Evolutionary conservation across 2,797 vertebrate genomes (phyloP), one percentile per base, ranked within the genome.

Genomic region (Salarias fasciatus): DNA sequence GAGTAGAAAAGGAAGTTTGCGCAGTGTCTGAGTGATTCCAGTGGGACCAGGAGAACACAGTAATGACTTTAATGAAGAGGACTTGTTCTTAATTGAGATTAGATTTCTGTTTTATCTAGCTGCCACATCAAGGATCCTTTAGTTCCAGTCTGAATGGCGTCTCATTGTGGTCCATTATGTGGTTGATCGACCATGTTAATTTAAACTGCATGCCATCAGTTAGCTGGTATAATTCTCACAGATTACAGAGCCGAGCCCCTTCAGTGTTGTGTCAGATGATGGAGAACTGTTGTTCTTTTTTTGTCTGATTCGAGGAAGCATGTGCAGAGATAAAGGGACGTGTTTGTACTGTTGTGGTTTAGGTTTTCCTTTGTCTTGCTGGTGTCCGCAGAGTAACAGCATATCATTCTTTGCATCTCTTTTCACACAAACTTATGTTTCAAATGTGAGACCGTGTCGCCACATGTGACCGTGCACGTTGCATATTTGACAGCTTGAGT

Each of bases 91-190:
- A 90, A 91, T 91, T 84, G 86, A 91, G 86, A 91, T 89, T 83
- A 90, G 81, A 91, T 89, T 90, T 88, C 65, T 82, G 78, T 88
- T 91, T 88, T 87, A 91, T 89, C 85, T 86, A 48, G 69, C 88
- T 87, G 75, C 79, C 86, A 83, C 85, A 91, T 90, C 79, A 85
- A 86, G 85, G 82, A 86, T 89, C 81, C 80, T 85, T 88, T 90
- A 87, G 89, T 89, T 88, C 76, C 80, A 86, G 84, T 72, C 80
- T 86, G 84, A 86, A 83, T 86, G 82, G 69, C 71, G 45, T 90
- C 86, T 91, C 85, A 82, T 80, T 79, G 81, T 72, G 83, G 69
- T 75, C 84, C 83, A 91, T 90, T 92, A 89, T 71, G 70, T 74
- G 88, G 86, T 86, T 89, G 73, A 90, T 88, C 64, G 72, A 86